Percentiles rank a stretch among this genome's conserved stretches.
These are phyloP conservation scores for Tachystola acroxantha DNA, from an alignment of 2,888 invertebrate species.

Conservation along the genomic window DNA sequence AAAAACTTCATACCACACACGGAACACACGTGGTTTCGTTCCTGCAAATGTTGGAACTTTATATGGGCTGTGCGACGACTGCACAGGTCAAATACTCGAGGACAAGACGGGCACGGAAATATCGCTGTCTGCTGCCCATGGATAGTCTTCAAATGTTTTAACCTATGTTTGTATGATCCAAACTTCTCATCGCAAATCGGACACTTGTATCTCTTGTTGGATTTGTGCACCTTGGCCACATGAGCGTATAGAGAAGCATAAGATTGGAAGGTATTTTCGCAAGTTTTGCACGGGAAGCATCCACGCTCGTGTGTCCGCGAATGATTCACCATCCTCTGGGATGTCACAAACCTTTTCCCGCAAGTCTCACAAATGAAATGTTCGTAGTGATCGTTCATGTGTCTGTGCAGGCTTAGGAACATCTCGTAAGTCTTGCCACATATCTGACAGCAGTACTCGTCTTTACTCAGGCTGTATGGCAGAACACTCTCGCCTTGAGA, in stretches of 20 bases:
- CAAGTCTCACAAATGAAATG: slow-evolving; percentile 70
- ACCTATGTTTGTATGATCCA: slow-evolving; percentile 57
- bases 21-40: slow-evolving; percentile 66
- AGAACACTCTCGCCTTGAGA: slow-evolving; percentile 58
- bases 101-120: slow-evolving; percentile 63
- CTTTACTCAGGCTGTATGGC: slow-evolving; percentile 61
- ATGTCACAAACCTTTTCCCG: slow-evolving; percentile 61
- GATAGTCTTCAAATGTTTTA: slow-evolving; percentile 55
- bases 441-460: slow-evolving; percentile 57
- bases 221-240: slow-evolving; percentile 53
- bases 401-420: slow-evolving; percentile 64
- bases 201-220: slow-evolving; percentile 65
- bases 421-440: slow-evolving; percentile 65
- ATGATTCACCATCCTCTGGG: slow-evolving; percentile 62
- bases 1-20: slow-evolving; percentile 76
- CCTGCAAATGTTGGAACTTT: slow-evolving; percentile 61
- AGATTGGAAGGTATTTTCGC: slow-evolving; percentile 47
- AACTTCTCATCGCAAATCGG: slow-evolving; percentile 69
- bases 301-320: slow-evolving; percentile 56
- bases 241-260: slow-evolving; percentile 57
- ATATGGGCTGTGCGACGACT: slow-evolving; percentile 63
- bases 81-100: slow-evolving; percentile 61
- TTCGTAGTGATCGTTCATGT: slow-evolving; percentile 69
- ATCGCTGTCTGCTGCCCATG: slow-evolving; percentile 62
- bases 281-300: slow-evolving; percentile 58